Evolutionary conservation across 2,888 invertebrate genomes (phyloP).

Genomic region (Catotricha subobsoleta): DNA sequence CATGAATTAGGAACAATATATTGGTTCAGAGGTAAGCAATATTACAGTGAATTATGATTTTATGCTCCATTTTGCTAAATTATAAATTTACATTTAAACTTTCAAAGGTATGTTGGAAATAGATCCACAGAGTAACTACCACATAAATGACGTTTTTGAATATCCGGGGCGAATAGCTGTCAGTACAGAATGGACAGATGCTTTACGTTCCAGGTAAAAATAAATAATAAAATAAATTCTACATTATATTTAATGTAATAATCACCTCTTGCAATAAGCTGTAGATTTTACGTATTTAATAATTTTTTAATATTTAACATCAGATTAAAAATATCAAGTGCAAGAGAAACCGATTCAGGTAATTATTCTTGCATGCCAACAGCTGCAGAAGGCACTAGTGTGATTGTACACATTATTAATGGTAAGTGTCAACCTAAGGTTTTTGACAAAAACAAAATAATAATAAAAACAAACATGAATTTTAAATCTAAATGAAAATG

Average conservation of each 20-base stretch:
- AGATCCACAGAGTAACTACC: constrained; percentile 7
- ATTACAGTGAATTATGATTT: background rate
- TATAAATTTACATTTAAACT: too few relatives aligned
- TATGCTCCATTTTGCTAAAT: background rate
- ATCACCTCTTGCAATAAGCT: too few relatives aligned
- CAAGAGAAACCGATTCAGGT: constrained; percentile 60
- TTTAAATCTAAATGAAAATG: background rate
- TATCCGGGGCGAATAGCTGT: constrained; percentile 27
- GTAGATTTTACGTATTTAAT: too few relatives aligned
- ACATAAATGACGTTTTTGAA: constrained; percentile 10
- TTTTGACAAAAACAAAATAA: background rate
- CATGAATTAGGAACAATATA: constrained; percentile 52
- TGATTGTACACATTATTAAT: constrained; percentile 77
- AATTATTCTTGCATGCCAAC: constrained; percentile 82
- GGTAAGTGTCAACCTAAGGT: constrained; percentile 36
- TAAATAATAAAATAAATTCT: too few relatives aligned
- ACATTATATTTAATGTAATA: too few relatives aligned
- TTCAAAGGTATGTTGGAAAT: constrained; percentile 8
- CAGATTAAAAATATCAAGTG: constrained; percentile 52
- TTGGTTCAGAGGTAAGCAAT: constrained; percentile 41
- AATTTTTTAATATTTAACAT: too few relatives aligned
- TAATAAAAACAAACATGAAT: background rate
- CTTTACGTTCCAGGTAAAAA: constrained; percentile 44
- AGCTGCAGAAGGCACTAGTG: constrained; percentile 63
- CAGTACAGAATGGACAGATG: constrained; percentile 56